Conservation (phyloP, 2,797 vertebrate species). For the Etheostoma nigrum region DNA sequence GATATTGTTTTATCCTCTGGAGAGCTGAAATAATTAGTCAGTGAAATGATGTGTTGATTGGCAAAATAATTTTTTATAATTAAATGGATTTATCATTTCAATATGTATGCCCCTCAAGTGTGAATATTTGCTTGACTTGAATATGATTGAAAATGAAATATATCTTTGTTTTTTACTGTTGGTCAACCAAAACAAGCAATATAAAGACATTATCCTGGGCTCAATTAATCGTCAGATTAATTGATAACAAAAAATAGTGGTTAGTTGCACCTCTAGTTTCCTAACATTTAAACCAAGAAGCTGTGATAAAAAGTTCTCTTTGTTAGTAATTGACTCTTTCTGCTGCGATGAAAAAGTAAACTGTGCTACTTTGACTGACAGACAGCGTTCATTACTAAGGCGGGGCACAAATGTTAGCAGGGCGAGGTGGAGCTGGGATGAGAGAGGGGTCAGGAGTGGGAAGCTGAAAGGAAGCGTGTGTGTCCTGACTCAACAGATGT, state of each 20-base stretch:
- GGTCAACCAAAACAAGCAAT: not conserved
- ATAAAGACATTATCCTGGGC: not conserved
- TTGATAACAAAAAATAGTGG: not conserved
- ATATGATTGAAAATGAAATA: not conserved
- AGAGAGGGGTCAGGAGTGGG: conserved; percentile 60
- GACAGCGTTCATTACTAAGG: conserved; percentile 9
- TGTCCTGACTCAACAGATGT: conserved; percentile 74
- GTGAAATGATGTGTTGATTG: too few species aligned
- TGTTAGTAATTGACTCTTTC: not conserved
- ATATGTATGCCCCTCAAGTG: not conserved
- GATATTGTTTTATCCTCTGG: not conserved
- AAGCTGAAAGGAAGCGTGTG: conserved; percentile 69
- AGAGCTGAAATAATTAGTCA: not conserved
- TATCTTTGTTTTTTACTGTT: not conserved
- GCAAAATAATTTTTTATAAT: too few species aligned
- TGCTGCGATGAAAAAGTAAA: not conserved
- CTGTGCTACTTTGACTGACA: not conserved
- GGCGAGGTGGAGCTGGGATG: conserved; percentile 19
- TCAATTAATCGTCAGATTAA: not conserved
- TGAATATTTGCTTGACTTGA: not conserved
- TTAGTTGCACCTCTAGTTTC: not conserved
- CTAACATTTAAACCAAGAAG: not conserved
- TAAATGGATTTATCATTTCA: too few species aligned
- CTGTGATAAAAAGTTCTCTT: not conserved
- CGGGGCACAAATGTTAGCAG: conserved; percentile 3